Base-by-base conservation (phyloP, 2,113 vertebrate species). In the Sylvietta virens region DNA sequence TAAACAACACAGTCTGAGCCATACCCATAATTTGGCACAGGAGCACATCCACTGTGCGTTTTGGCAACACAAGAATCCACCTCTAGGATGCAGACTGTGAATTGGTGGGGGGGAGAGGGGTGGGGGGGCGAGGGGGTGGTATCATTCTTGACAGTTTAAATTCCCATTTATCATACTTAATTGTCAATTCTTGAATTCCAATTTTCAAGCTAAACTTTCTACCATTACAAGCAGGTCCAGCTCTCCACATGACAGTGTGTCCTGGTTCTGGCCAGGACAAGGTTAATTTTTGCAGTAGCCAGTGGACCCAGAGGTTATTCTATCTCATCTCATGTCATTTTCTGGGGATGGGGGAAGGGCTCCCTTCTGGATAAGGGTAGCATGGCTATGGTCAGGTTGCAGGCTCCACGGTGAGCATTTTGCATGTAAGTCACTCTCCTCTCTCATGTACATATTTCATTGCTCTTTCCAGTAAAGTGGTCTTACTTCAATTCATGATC, bases 21-120 rank as follows among this genome's bases (percentile, higher is more conserved):
- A 18, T 30, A 71, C n/a, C 33, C 1, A 2, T 19, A 50, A 27
- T 13, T 1, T 27, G 56, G 23, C 47, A 83, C 19, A 44, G 56
- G 1, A 70, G 31, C 21, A 42, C 44, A 61, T 45, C 50, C 21
- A 60, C 1, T 33, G 37, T 86, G 51, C 21, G 53, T 70, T 91
- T 56, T 79, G 42, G 45, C 56, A 81, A 66, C 18, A 45, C 13
- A 82, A 53, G 77, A 76, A 67, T 24, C 45, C 23, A 83, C 13
- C 10, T 35, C 26, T 33, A 67, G 67, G 6, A 67, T 33, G 40
- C 8, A 51, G 70, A 66, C 24, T 48, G 27, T 24, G 17, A n/a
- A 56, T 0, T 27, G 5, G 28, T 21, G 17, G 27, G 39, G 20
- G 8, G 11, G 5, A n/a, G n/a, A n/a, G n/a, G n/a, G n/a, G n/a